phyloP scores from a whole-genome alignment of 2,888 invertebrate genomes.

The Tipula vernalis region DNA sequence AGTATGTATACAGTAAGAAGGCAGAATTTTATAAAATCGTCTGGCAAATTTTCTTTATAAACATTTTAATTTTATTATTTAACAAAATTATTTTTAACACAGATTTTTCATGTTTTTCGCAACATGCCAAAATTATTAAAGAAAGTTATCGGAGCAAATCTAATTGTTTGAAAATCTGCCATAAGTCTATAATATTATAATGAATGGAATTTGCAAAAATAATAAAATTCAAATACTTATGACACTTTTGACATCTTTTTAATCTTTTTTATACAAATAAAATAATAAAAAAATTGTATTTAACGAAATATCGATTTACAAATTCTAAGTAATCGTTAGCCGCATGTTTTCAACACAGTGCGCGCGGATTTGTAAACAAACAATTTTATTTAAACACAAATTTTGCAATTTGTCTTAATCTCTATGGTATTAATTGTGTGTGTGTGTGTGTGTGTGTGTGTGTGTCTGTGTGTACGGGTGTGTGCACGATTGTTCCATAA shows the following conservation, averaged over 20 bases:
- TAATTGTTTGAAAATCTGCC: neutral
- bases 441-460: neutral
- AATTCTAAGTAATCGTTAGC: neutral
- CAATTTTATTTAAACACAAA: neutral
- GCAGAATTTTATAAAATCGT: neutral
- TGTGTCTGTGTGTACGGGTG: too few relatives aligned
- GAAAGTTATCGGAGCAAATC: neutral
- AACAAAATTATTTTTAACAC: neutral
- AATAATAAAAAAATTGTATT: neutral
- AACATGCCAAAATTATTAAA: neutral
- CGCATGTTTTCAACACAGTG: neutral
- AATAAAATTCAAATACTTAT: neutral
- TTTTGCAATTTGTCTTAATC: slow-evolving; percentile 4
- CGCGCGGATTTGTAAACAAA: neutral
- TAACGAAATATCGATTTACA: neutral
- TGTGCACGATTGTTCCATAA: neutral
- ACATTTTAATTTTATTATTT: neutral
- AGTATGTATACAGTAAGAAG: too few relatives aligned
- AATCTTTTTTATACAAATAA: neutral
- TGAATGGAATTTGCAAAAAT: neutral
- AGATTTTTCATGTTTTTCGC: neutral
- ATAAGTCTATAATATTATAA: neutral
- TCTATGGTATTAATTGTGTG: neutral
- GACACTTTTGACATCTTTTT: neutral
- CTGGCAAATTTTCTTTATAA: neutral